Conservation (phyloP, 2,113 vertebrate genomes). For the Dicaeum eximium region DNA sequence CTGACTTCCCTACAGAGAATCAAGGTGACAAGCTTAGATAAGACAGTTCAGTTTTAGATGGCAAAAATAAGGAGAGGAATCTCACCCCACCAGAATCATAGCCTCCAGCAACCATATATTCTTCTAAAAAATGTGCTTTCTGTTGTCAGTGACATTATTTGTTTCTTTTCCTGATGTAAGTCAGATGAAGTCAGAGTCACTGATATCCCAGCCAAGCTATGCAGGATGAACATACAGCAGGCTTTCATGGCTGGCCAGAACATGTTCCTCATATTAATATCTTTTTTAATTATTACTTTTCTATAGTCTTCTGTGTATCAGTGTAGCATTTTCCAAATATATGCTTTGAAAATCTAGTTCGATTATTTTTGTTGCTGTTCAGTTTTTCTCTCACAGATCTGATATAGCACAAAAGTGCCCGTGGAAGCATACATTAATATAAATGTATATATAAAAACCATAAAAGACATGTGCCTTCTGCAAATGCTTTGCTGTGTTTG, state of each 20-base stretch:
- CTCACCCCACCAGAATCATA: neutral
- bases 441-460: neutral
- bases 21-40: conserved; percentile 46
- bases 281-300: neutral
- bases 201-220: neutral
- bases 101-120: conserved; percentile 21
- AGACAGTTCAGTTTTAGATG: conserved; percentile 5
- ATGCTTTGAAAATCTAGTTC: neutral
- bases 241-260: neutral
- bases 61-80: conserved; percentile 35
- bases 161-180: neutral
- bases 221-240: neutral
- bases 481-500: neutral
- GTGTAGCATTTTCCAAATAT: neutral
- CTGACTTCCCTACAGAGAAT: neutral
- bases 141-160: neutral
- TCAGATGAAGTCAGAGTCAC: neutral
- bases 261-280: neutral
- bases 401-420: neutral
- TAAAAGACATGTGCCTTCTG: neutral
- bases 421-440: neutral
- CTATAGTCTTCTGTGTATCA: neutral
- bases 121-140: neutral
- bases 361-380: neutral
- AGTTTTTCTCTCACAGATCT: neutral